Evolutionary conservation across 2,797 vertebrate genomes (phyloP).

Genomic region (Rallus crepitans): DNA sequence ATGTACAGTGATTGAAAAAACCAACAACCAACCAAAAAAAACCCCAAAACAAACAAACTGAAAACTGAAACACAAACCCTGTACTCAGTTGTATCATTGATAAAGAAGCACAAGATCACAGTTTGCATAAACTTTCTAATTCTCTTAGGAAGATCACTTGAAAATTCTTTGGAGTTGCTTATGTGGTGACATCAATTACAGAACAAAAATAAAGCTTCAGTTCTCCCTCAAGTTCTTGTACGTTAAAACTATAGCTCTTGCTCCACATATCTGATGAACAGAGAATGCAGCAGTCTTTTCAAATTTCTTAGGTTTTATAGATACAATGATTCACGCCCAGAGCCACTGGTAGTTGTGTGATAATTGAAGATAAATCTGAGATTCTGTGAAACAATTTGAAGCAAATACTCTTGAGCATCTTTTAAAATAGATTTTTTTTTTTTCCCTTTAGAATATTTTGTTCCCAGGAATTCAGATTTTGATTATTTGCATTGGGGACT

Average conservation of each 20-base stretch:
- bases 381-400: constrained; percentile 3
- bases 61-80: neutral
- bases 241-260: constrained; percentile 8
- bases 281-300: neutral
- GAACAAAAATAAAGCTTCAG: neutral
- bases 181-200: neutral
- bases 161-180: neutral
- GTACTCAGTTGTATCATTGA: neutral
- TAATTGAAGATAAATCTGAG: constrained; percentile 54
- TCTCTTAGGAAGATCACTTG: neutral
- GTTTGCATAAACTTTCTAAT: constrained; percentile 17
- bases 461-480: neutral
- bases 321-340: constrained; percentile 31
- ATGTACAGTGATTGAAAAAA: neutral
- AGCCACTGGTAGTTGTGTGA: neutral
- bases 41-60: no score
- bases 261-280: constrained; percentile 10
- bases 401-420: neutral
- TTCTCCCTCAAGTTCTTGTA: constrained; percentile 9
- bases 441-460: neutral
- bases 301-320: constrained; percentile 25
- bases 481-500: neutral
- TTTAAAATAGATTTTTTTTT: neutral
- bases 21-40: no score
- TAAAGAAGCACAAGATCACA: neutral